phyloP scores from a whole-genome alignment of 2,888 invertebrate genomes.

The Catocala fraxini region DNA sequence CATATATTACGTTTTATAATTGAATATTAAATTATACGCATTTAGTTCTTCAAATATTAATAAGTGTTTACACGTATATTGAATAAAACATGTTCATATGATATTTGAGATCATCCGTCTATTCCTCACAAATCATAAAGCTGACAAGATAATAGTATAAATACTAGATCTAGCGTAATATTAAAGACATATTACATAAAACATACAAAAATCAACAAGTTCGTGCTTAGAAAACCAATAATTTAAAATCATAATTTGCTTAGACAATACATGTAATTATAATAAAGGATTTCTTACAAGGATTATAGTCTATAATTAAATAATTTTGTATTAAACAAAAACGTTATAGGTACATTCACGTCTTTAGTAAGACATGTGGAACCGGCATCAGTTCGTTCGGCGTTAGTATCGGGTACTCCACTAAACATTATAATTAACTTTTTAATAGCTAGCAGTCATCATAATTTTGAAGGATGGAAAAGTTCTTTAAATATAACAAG shows the following conservation, averaged over 20 bases:
- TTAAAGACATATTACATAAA: neutral
- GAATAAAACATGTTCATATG: constrained; percentile 8
- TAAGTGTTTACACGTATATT: constrained; percentile 10
- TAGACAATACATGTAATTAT: constrained; percentile 3
- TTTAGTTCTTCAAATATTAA: constrained; percentile 3
- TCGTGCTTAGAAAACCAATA: too few species aligned
- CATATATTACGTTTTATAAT: constrained; percentile 8
- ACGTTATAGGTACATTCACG: too few species aligned
- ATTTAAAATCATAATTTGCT: neutral
- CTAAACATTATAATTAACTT: too few species aligned
- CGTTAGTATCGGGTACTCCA: too few species aligned
- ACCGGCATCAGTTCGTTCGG: too few species aligned
- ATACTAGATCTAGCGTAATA: constrained; percentile 2
- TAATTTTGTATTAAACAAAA: neutral
- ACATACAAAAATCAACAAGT: too few species aligned
- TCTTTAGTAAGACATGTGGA: too few species aligned
- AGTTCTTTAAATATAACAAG: too few species aligned
- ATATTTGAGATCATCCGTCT: constrained; percentile 5
- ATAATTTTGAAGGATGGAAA: too few species aligned
- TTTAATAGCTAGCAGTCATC: too few species aligned
- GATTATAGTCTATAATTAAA: too few species aligned
- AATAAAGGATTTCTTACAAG: neutral
- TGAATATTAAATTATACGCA: constrained; percentile 7
- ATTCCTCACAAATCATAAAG: constrained; percentile 13
- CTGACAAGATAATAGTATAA: constrained; percentile 6